Conservation (phyloP, 2,113 vertebrate genomes). For the Leuciscus idus region DNA sequence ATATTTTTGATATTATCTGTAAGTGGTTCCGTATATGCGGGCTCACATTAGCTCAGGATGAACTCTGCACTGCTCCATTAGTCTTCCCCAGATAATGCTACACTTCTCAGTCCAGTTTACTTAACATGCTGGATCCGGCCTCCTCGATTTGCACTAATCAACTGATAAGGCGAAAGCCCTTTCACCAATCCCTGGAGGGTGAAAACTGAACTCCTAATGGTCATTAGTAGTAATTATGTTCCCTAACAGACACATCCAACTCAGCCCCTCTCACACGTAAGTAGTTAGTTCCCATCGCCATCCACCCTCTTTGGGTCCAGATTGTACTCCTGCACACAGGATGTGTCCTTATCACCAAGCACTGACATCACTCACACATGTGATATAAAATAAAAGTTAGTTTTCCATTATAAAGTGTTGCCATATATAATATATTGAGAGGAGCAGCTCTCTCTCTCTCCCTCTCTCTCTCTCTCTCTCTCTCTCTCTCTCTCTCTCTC, state of each 20-base stretch:
- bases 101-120: slow-evolving; percentile 73
- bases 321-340: slow-evolving; percentile 48
- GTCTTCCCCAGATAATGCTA: slow-evolving; percentile 68
- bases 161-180: slow-evolving; percentile 79
- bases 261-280: slow-evolving; percentile 55
- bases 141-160: slow-evolving; percentile 79
- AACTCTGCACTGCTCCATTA: slow-evolving; percentile 72
- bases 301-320: slow-evolving; percentile 53
- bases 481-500: neutral
- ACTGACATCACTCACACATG: slow-evolving; percentile 32
- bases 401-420: slow-evolving; percentile 14
- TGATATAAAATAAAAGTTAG: slow-evolving; percentile 58
- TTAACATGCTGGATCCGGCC: slow-evolving; percentile 78
- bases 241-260: slow-evolving; percentile 69
- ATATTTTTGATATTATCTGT: slow-evolving; percentile 28
- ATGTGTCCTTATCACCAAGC: slow-evolving; percentile 35
- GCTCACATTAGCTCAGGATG: slow-evolving; percentile 68
- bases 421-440: neutral
- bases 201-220: slow-evolving; percentile 80
- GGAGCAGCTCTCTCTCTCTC: slow-evolving; percentile 30
- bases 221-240: slow-evolving; percentile 82
- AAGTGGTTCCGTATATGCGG: slow-evolving; percentile 42
- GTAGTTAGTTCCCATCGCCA: slow-evolving; percentile 51
- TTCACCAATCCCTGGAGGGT: slow-evolving; percentile 72
- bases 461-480: slow-evolving; percentile 13